These are phyloP conservation scores for Rousettus madagascariensis DNA, from an alignment of 2,797 vertebrate genomes.

Conservation along the genomic window DNA sequence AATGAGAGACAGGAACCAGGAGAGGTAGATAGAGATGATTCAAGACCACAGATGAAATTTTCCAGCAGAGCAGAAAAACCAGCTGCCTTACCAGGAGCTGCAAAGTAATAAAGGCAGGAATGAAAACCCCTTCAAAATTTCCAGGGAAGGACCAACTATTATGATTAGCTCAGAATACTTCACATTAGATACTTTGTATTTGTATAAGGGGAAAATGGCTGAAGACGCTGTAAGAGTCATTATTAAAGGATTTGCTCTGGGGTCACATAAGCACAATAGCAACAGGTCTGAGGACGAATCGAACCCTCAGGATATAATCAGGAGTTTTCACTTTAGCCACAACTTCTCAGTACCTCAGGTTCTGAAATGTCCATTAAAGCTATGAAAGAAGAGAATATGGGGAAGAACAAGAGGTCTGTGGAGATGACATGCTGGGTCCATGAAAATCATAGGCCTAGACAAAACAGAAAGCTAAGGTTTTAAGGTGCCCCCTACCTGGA, in stretches of 20 bases:
- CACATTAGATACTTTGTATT: neutral
- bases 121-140: neutral
- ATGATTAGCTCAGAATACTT: neutral
- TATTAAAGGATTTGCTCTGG: neutral
- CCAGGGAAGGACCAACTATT: neutral
- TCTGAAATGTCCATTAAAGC: neutral
- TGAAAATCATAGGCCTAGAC: neutral
- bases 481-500: neutral
- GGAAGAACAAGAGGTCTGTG: neutral
- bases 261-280: neutral
- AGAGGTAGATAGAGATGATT: neutral
- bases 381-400: neutral
- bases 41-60: neutral
- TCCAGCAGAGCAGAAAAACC: neutral
- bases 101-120: neutral
- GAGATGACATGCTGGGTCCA: neutral
- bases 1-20: neutral
- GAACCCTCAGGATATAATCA: neutral
- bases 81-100: neutral
- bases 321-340: neutral
- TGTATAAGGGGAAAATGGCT: neutral
- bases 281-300: neutral
- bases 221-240: neutral
- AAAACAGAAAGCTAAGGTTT: constrained; percentile 24
- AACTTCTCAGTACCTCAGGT: neutral